Base-by-base conservation (phyloP, 2,888 invertebrate genomes). In the Fragum sueziense region DNA sequence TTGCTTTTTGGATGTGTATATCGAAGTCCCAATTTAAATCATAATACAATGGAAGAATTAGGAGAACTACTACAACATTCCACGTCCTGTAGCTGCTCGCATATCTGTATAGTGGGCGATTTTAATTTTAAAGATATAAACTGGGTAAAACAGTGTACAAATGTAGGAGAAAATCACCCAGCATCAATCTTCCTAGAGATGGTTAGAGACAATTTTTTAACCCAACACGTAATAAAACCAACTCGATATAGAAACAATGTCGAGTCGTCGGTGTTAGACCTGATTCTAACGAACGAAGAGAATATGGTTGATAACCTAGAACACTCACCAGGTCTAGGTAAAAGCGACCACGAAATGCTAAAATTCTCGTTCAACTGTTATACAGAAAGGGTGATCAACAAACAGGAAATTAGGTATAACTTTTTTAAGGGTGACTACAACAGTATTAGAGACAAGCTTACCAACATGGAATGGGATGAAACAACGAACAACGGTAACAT, bases 391-490 rank as follows among this genome's bases (percentile, higher is more conserved):
- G 2, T 37, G 25, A 37, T 37, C 14, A 37, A 6, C 37, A 25
- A 68, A 68, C 3, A 34, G 22, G 7, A 4, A 41, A 4, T 17
- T 1, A 68, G 29, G 27, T 25, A 47, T 25, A 22, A 25, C 22
- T 68, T 41, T 34, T 22, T n/a, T 41, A 68, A 41, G n/a, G 67
- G 67, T 14, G 47, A 68, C 27, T 68, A 14, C 20, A 41, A 22
- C 20, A 22, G 2, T 2, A 68, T 68, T 22, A 27, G 11, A 25
- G 22, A 7, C 14, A 3, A 25, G 25, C 22, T 68, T 1, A 41
- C 3, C 17, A 22, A n/a, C 2, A 37, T 25, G 25, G 9, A n/a
- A 22, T 68, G 67, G 67, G 41, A 20, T n/a, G 20, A n/a, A 17
- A 11, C n/a, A 7, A 25, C 11, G 7, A 7, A 2, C 31, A 37